Evolutionary conservation across 2,113 vertebrate species (phyloP).

Genomic region (Promerops cafer): DNA sequence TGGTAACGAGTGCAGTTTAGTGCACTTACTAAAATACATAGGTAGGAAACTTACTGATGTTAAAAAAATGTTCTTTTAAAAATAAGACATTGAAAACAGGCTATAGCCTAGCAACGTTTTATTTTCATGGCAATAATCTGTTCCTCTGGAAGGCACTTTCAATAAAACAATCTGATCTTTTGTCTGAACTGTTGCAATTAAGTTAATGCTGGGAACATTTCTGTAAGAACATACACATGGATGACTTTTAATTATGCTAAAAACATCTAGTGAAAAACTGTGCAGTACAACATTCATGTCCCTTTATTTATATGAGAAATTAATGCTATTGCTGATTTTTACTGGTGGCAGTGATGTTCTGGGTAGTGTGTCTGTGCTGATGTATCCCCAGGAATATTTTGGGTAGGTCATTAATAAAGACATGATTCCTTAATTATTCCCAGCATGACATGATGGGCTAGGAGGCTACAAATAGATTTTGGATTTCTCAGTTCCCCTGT

Average conservation of each 20-base stretch:
- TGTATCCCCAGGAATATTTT: neutral
- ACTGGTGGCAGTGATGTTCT: neutral
- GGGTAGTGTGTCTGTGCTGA: neutral
- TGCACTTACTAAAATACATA: neutral
- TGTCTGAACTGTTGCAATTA: neutral
- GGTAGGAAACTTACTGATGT: neutral
- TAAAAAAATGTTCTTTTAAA: neutral
- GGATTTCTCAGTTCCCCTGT: neutral
- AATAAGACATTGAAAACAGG: neutral
- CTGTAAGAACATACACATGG: neutral
- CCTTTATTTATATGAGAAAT: neutral
- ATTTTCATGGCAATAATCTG: neutral
- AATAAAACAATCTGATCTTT: neutral
- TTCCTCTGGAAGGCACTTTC: neutral
- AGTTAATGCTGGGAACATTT: neutral
- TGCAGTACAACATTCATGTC: neutral
- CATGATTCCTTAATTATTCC: neutral
- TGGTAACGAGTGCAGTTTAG: neutral
- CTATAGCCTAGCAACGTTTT: neutral
- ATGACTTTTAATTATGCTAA: neutral
- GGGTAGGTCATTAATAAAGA: neutral
- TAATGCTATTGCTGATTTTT: neutral
- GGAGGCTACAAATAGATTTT: neutral
- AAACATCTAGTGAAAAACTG: neutral
- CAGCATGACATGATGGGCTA: fast-evolving